Evolutionary conservation across 2,888 invertebrate genomes (phyloP).

Genomic region (Papilio demoleus): DNA sequence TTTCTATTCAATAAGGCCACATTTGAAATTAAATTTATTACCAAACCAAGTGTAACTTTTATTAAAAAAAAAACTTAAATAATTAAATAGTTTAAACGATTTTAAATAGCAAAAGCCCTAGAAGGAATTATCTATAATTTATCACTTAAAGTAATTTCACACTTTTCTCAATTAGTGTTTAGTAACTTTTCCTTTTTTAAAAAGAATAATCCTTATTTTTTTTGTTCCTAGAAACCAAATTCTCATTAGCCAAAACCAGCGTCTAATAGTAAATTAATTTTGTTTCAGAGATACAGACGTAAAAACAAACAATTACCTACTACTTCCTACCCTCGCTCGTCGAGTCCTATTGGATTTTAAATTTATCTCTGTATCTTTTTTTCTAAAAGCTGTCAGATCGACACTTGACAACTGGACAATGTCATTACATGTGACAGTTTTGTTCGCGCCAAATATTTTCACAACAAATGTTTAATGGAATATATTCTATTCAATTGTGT

Average conservation of each 20-base stretch:
- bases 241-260: too few species aligned
- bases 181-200: not conserved
- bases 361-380: not conserved
- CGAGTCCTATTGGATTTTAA: not conserved
- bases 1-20: slow-evolving; percentile 39
- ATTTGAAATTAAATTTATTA: not conserved
- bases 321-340: not conserved
- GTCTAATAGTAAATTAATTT: too few species aligned
- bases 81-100: too few species aligned
- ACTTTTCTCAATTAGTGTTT: not conserved
- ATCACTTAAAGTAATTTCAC: not conserved
- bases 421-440: not conserved
- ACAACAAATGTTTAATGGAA: slow-evolving; percentile 9
- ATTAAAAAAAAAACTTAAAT: not conserved
- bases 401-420: not conserved
- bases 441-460: slow-evolving; percentile 34
- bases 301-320: not conserved
- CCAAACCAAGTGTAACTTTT: not conserved
- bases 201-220: too few species aligned
- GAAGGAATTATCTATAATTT: too few species aligned
- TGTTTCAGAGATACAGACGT: too few species aligned
- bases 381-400: not conserved
- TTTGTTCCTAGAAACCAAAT: too few species aligned
- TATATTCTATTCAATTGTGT: not conserved
- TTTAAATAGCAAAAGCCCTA: too few species aligned